Base-by-base conservation (phyloP, 2,113 vertebrate species). In the Sapayoa aenigma region DNA sequence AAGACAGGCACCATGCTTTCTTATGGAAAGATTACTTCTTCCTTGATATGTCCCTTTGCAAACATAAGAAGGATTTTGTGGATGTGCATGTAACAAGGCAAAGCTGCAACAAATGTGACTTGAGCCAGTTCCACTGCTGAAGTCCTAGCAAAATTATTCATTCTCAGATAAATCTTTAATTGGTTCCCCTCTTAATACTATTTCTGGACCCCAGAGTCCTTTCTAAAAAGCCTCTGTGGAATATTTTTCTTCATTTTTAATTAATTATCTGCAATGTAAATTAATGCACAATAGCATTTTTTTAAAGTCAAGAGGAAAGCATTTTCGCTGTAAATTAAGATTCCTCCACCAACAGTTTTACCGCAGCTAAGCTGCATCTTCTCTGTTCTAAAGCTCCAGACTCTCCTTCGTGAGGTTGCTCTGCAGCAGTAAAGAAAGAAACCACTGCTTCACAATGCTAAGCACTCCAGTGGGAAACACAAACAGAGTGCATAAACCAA, bases 401-500 rank as follows among this genome's bases (percentile, higher is more conserved):
- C 90, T 95, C 63, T 91, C 94, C 86, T 97, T 93, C 81, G 4
- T 87, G 95, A 72, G 93, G 91, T 13, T 96, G 76, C 94, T 97
- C 79, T 94, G 95, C 91, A 87, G 88, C 84, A 95, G 94, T 90
- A 97, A 98, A 97, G 95, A 88, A 79, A 94, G 95, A 94, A 97
- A 95, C 92, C 85, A 73, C 75, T 5, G 69, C 96, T 97, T 94
- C 96, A 90, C 95, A 94, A 96, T 79, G 92, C 94, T 97, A 96
- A 98, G 97, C 95, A 97, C 97, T 98, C 97, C 97, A 59, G 94
- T 94, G 97, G 97, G 98, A 97, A 97, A 97, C 97, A 97, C 98
- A 98, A 97, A 97, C 97, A 98, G 96, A 97, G 94, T 92, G 89
- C 96, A 97, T 98, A 98, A 98, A 98, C 96, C 97, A 94, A 98